Evolutionary conservation across 1,140 invertebrate genomes (phyloP).

Genomic region (Drosophila hydei): DNA sequence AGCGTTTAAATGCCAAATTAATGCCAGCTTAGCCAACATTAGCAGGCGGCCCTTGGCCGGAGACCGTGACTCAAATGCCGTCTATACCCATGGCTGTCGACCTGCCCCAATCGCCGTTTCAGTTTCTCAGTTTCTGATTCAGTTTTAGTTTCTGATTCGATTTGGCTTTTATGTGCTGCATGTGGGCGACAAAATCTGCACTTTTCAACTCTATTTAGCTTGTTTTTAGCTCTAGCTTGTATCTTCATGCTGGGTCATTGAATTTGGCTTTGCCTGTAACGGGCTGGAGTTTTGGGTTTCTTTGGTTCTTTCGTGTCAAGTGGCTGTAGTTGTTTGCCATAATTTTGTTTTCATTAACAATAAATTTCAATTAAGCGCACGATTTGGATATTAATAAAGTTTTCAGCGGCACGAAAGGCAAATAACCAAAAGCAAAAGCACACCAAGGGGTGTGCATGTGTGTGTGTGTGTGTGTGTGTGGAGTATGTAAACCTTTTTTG

Average conservation of each 20-base stretch:
- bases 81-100: slow-evolving; percentile 12
- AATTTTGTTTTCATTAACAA: slow-evolving; percentile 79
- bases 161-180: slow-evolving; percentile 14
- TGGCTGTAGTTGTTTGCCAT: slow-evolving; percentile 61
- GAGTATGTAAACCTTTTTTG: slow-evolving; percentile 22
- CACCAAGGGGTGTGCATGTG: slow-evolving; percentile 15
- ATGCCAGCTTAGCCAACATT: slow-evolving; percentile 38
- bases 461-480: slow-evolving; percentile 12
- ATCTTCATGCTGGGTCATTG: slow-evolving; percentile 8
- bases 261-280: background rate
- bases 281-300: slow-evolving; percentile 19
- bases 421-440: slow-evolving; percentile 47
- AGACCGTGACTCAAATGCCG: slow-evolving; percentile 39
- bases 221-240: slow-evolving; percentile 4
- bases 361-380: slow-evolving; percentile 82
- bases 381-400: slow-evolving; percentile 79
- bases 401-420: slow-evolving; percentile 73
- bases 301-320: slow-evolving; percentile 71
- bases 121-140: slow-evolving; percentile 11
- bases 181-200: slow-evolving; percentile 56
- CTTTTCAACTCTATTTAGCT: slow-evolving; percentile 1
- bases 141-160: slow-evolving; percentile 14
- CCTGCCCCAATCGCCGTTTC: background rate
- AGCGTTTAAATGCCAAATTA: slow-evolving; percentile 72
- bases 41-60: slow-evolving; percentile 31